These are phyloP conservation scores for Chanos chanos DNA, from an alignment of 2,797 vertebrate genomes.

Conservation along the genomic window DNA sequence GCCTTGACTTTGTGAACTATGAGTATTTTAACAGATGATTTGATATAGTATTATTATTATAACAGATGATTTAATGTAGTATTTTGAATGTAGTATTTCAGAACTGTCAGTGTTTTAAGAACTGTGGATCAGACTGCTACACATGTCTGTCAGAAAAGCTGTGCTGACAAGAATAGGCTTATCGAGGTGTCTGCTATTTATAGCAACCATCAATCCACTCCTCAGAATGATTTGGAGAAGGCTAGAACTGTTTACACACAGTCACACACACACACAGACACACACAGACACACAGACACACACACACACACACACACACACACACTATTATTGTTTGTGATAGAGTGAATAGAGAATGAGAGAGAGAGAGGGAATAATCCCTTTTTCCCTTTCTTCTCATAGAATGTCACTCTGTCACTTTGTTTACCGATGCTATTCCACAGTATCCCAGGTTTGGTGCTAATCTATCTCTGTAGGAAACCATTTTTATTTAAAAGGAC, in stretches of 20 bases:
- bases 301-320: slow-evolving; percentile 6
- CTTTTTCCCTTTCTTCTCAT: slow-evolving; percentile 53
- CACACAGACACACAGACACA: background rate
- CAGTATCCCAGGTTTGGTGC: slow-evolving; percentile 37
- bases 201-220: slow-evolving; percentile 48
- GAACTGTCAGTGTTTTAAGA: background rate
- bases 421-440: slow-evolving; percentile 33
- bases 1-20: no score
- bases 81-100: no score
- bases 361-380: slow-evolving; percentile 42
- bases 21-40: no score
- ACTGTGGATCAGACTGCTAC: background rate
- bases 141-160: slow-evolving; percentile 18
- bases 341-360: background rate
- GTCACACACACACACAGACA: slow-evolving; percentile 17
- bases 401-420: slow-evolving; percentile 21
- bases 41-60: no score
- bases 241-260: slow-evolving; percentile 35
- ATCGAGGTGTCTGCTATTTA: slow-evolving; percentile 52
- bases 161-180: slow-evolving; percentile 27
- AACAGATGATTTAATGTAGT: no score
- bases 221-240: slow-evolving; percentile 40
- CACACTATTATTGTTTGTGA: background rate
- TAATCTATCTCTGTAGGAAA: slow-evolving; percentile 48
- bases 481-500: slow-evolving; percentile 34